Evolutionary conservation across 2,113 vertebrate species (phyloP).

Genomic region (Vidua chalybeata): DNA sequence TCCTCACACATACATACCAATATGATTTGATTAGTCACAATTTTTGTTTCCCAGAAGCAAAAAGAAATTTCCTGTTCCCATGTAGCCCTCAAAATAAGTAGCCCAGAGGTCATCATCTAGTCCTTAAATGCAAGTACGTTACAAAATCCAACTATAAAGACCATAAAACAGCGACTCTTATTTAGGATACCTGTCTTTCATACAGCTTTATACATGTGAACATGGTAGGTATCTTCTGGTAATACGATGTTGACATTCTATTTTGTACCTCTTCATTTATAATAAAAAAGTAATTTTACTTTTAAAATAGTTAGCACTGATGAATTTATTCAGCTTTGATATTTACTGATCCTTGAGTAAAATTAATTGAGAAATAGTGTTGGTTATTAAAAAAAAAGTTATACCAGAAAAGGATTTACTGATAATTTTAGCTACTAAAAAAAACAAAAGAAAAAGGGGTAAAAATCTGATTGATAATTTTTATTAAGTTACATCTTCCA

Average conservation of each 20-base stretch:
- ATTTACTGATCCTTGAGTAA: neutral
- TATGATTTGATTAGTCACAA: neutral
- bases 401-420: neutral
- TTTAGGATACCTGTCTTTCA: neutral
- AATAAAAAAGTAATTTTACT: neutral
- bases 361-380: neutral
- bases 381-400: neutral
- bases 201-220: neutral
- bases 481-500: neutral
- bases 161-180: neutral
- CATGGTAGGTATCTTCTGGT: neutral
- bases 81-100: neutral
- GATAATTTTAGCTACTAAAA: neutral
- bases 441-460: neutral
- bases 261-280: neutral
- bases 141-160: neutral
- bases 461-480: neutral
- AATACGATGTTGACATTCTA: neutral
- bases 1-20: neutral
- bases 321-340: neutral
- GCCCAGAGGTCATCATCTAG: neutral
- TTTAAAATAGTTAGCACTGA: neutral
- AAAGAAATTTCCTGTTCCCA: neutral
- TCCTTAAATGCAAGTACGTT: neutral
- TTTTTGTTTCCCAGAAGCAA: neutral